Conservation (phyloP, 37 sponge, comb jelly and placozoan species). For the Haliclona indistincta region DNA sequence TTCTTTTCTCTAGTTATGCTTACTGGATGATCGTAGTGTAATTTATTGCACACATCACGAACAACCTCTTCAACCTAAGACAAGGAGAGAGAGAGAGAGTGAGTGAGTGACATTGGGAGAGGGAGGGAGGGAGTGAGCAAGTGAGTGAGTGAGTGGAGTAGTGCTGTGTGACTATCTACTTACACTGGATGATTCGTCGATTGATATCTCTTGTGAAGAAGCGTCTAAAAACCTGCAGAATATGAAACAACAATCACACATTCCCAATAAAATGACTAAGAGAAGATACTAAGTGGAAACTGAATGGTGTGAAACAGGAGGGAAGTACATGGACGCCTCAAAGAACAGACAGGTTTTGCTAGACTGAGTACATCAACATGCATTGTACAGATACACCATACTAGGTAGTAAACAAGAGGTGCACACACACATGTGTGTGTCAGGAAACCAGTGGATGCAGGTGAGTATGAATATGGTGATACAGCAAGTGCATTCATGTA, state of each 20-base stretch:
- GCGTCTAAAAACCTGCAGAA: slow-evolving; percentile 73
- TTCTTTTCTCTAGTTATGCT: neutral
- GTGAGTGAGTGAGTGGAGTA: neutral
- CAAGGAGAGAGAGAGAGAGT: neutral
- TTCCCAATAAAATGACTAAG: neutral
- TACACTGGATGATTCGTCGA: slow-evolving; percentile 64
- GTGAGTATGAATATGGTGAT: too few relatives aligned
- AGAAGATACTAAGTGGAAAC: neutral
- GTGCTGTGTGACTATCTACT: neutral
- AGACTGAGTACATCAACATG: too few relatives aligned
- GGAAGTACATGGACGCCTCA: too few relatives aligned
- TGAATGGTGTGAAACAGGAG: too few relatives aligned
- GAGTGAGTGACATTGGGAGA: neutral
- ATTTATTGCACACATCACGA: slow-evolving; percentile 45
- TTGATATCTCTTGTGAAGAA: slow-evolving; percentile 40
- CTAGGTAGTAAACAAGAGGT: too few relatives aligned
- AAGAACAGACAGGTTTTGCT: too few relatives aligned
- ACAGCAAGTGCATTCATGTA: too few relatives aligned
- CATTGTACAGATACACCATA: too few relatives aligned
- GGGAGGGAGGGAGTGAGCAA: too few relatives aligned
- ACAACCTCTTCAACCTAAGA: slow-evolving; percentile 58
- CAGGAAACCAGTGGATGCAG: too few relatives aligned
- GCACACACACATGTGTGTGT: too few relatives aligned
- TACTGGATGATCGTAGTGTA: slow-evolving; percentile 57
- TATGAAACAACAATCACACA: neutral